Evolutionary conservation across 2,113 vertebrate genomes (phyloP).

Genomic region (Daphoenositta chrysoptera): DNA sequence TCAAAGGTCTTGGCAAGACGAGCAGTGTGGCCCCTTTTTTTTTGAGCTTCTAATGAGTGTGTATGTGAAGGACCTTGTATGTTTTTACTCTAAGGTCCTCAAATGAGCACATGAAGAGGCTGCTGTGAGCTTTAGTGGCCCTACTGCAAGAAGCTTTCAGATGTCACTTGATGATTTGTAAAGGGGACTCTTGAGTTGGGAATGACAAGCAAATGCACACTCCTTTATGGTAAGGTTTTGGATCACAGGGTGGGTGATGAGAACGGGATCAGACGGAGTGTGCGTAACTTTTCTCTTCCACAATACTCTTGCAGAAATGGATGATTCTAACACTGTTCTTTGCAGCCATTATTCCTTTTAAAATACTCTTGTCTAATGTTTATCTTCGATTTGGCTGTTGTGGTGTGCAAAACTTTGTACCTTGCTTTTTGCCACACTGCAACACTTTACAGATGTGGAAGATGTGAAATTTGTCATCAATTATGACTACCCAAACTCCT

Average conservation of each 20-base stretch:
- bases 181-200: slow-evolving; percentile 89
- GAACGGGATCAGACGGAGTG: slow-evolving; percentile 75
- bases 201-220: slow-evolving; percentile 94
- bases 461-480: slow-evolving; percentile 99
- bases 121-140: slow-evolving; percentile 94
- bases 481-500: slow-evolving; percentile 99
- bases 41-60: slow-evolving; percentile 90
- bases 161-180: slow-evolving; percentile 99
- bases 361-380: slow-evolving; percentile 86
- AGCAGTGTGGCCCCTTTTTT: slow-evolving; percentile 93
- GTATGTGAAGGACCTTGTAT: slow-evolving; percentile 86
- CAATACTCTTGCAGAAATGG: slow-evolving; percentile 83
- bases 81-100: slow-evolving; percentile 88
- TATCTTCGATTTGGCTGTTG: slow-evolving; percentile 98
- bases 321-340: slow-evolving; percentile 84
- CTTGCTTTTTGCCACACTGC: slow-evolving; percentile 98
- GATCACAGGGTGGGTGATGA: slow-evolving; percentile 75
- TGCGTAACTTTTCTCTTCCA: slow-evolving; percentile 84
- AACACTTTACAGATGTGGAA: slow-evolving; percentile 99
- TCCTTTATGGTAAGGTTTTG: slow-evolving; percentile 88
- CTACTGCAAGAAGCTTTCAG: slow-evolving; percentile 99
- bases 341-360: slow-evolving; percentile 81
- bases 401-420: slow-evolving; percentile 98
- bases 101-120: slow-evolving; percentile 94
- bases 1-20: slow-evolving; percentile 99